A percentile compares a stretch with the other conserved stretches of the same genome.
phyloP scores from a whole-genome alignment of 2,113 vertebrate species.

The Acrocephalus kingi region DNA sequence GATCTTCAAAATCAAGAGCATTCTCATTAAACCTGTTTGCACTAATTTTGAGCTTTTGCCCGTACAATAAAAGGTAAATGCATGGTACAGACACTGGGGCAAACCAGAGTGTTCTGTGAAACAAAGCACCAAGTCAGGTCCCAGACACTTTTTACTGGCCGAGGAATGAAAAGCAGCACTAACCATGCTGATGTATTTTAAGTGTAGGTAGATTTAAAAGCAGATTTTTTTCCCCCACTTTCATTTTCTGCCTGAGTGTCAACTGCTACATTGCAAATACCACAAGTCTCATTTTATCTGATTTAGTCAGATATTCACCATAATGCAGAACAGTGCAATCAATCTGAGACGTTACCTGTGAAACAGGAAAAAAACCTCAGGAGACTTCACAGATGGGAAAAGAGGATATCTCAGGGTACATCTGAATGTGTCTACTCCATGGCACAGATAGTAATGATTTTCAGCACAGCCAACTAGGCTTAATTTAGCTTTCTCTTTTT shows the following conservation, averaged over 20 bases:
- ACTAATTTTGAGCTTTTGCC: not conserved
- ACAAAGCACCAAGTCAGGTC: not conserved
- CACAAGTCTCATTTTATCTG: not conserved
- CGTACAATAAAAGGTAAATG: not conserved
- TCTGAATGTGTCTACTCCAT: not conserved
- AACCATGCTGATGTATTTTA: not conserved
- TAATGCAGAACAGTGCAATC: not conserved
- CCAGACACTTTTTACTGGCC: not conserved
- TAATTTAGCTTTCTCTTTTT: not conserved
- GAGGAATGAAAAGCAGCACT: not conserved
- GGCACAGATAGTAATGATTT: not conserved
- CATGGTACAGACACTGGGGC: not conserved
- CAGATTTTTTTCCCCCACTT: not conserved
- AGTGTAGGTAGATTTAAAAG: not conserved
- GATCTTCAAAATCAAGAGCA: not conserved
- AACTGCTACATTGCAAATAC: not conserved
- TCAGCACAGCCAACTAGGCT: not conserved
- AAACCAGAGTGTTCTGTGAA: not conserved
- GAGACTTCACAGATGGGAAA: conserved; percentile 8
- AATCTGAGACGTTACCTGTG: not conserved
- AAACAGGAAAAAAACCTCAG: not conserved
- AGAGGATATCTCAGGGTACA: not conserved
- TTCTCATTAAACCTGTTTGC: not conserved
- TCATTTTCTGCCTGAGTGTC: not conserved
- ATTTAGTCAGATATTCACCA: not conserved